Evolutionary conservation across 2,797 vertebrate species (phyloP), one percentile per base, ranked within the genome.

Genomic region (Tauraco hartlaubi): DNA sequence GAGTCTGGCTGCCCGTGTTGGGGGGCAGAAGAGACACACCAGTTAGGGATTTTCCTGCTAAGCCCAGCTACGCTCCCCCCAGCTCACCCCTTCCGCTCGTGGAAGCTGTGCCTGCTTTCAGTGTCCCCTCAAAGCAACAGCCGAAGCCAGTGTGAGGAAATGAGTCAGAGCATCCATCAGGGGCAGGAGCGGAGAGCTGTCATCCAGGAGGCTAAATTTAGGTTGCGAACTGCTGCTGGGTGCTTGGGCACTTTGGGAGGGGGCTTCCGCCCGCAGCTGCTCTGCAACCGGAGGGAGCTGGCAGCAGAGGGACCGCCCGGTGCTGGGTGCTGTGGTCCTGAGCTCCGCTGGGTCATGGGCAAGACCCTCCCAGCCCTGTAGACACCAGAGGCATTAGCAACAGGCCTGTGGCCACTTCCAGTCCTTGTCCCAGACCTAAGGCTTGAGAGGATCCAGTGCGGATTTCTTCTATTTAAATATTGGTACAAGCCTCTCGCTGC

Each of bases 401-500:
- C 25, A 35, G 61, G 44, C 39, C n/a, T 41, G 33, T 13, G 39
- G 58, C 13, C 15, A 1, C 71, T 61, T 35, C 28, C 39, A 2
- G 6, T 35, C 43, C 46, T 21, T 43, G n/a, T 76, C 51, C 44
- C 56, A 46, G 10, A 15, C 5, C 31, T 59, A 44, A 25, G 25
- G 37, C 25, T 39, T 25, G 28, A n/a, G 48, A 71, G 55, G 12
- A 48, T 39, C 37, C 33, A 6, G 1, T 8, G 55, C 8, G 15
- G 51, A 9, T 77, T 62, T 44, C 33, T 28, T 51, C 37, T 58
- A 37, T 44, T 26, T 17, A 22, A 35, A 4, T 28, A 6, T 4
- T 12, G 21, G 3, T 8, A 2, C 0, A 12, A 72, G 43, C 51
- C 37, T 35, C 69, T 44, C 0, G 0, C 44, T 59, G 54, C 51